Evolutionary conservation across 2,888 invertebrate genomes (phyloP).

Genomic region (Leucophenga maculata): DNA sequence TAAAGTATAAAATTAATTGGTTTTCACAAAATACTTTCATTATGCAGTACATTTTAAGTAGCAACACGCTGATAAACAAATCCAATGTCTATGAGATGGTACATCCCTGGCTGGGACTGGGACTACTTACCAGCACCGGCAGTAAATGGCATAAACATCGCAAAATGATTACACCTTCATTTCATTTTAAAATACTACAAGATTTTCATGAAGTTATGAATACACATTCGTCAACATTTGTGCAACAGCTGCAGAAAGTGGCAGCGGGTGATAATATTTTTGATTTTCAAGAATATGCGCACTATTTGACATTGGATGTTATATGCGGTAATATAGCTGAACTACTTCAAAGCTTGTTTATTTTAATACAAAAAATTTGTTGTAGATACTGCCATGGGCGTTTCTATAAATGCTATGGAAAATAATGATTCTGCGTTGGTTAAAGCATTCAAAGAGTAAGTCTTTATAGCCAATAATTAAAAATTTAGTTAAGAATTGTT

Average conservation of each 20-base stretch:
- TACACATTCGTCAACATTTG: constrained; percentile 73
- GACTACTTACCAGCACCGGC: constrained; percentile 70
- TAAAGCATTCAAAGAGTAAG: constrained; percentile 73
- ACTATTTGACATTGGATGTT: constrained; percentile 73
- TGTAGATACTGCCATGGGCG: constrained; percentile 79
- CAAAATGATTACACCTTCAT: constrained; percentile 75
- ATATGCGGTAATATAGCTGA: constrained; percentile 70
- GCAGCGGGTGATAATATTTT: constrained; percentile 64
- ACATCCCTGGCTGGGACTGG: constrained; percentile 73
- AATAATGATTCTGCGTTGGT: constrained; percentile 73
- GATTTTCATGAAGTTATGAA: constrained; percentile 73
- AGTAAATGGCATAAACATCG: constrained; percentile 74
- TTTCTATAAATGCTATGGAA: constrained; percentile 73
- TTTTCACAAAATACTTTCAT: no score
- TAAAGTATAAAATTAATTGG: not conserved
- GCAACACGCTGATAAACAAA: constrained; percentile 73
- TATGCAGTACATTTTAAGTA: constrained; percentile 63
- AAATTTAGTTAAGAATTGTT: no score
- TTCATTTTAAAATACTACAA: constrained; percentile 74
- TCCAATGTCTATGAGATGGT: constrained; percentile 70
- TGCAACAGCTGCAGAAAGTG: constrained; percentile 59
- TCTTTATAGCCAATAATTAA: no score
- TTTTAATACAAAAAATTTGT: not conserved
- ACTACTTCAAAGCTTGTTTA: not conserved
- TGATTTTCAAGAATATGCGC: constrained; percentile 74